phyloP scores from a whole-genome alignment of 2,797 vertebrate genomes.

The Hozukius guyotensis region DNA sequence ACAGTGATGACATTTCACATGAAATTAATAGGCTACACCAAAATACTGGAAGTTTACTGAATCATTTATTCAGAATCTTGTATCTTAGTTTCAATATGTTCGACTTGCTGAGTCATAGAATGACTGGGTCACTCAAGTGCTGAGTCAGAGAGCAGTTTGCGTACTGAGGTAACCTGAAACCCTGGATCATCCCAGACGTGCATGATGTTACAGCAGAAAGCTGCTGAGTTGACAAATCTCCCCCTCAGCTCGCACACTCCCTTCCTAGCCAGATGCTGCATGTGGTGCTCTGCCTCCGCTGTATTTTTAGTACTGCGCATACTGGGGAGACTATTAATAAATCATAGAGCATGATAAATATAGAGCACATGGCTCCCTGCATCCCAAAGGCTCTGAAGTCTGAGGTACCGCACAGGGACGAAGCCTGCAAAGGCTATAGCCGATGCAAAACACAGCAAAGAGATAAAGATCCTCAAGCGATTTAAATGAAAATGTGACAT shows the following conservation, averaged over 20 bases:
- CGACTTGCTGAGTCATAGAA: conserved; percentile 29
- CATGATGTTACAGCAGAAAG: conserved; percentile 53
- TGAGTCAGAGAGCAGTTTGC: conserved; percentile 56
- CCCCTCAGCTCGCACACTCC: conserved; percentile 22
- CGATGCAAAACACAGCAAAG: conserved; percentile 6
- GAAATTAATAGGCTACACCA: neutral
- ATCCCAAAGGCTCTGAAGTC: conserved; percentile 51
- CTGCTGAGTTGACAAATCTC: conserved; percentile 68
- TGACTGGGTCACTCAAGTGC: conserved; percentile 43
- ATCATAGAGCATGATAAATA: conserved; percentile 79
- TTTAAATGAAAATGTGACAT: neutral
- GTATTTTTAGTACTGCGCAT: conserved; percentile 83
- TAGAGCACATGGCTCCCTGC: conserved; percentile 69
- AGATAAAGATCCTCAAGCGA: neutral
- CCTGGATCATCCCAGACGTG: conserved; percentile 58
- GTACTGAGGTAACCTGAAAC: conserved; percentile 61
- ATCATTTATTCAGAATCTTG: conserved; percentile 3
- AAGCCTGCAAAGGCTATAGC: conserved; percentile 12
- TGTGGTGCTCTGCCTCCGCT: conserved; percentile 51
- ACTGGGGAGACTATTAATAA: conserved; percentile 82
- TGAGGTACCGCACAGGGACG: conserved; percentile 35
- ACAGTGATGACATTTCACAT: conserved; percentile 17
- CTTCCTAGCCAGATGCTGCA: conserved; percentile 49
- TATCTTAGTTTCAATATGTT: neutral
- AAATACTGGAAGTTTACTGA: neutral